Percentiles rank a stretch among this genome's conserved stretches.
phyloP scores from a whole-genome alignment of 2,888 invertebrate species.

The Aelia acuminata region DNA sequence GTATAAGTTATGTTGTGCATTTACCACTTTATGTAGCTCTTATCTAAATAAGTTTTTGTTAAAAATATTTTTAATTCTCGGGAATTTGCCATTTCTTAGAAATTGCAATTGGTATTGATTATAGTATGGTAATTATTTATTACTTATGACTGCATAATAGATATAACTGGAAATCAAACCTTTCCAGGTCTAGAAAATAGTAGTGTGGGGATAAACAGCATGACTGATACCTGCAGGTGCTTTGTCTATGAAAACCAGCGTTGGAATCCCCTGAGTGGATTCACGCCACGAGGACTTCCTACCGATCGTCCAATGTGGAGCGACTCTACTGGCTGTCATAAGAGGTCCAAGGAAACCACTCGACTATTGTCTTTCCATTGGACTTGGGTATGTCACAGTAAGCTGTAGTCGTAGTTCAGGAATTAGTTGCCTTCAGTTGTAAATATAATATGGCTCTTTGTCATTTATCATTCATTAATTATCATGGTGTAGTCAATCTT shows the following conservation, averaged over 20 bases:
- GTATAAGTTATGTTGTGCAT: too few relatives aligned
- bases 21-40: too few relatives aligned
- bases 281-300: conserved; percentile 87
- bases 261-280: conserved; percentile 93
- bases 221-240: conserved; percentile 88
- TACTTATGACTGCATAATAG: background rate
- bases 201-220: conserved; percentile 77
- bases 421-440: background rate
- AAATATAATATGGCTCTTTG: too few relatives aligned
- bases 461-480: too few relatives aligned
- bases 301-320: conserved; percentile 94
- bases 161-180: conserved; percentile 23
- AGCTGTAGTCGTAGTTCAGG: background rate
- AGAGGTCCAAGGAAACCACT: conserved; percentile 87
- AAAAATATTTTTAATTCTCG: background rate
- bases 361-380: conserved; percentile 88
- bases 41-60: too few relatives aligned
- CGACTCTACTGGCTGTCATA: conserved; percentile 86
- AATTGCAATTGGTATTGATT: background rate
- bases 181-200: conserved; percentile 72
- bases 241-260: conserved; percentile 95
- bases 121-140: background rate
- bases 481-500: too few relatives aligned
- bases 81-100: background rate
- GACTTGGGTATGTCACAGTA: conserved; percentile 84